These are phyloP conservation scores for Rissa tridactyla DNA, from an alignment of 2,113 vertebrate genomes.

Conservation along the genomic window DNA sequence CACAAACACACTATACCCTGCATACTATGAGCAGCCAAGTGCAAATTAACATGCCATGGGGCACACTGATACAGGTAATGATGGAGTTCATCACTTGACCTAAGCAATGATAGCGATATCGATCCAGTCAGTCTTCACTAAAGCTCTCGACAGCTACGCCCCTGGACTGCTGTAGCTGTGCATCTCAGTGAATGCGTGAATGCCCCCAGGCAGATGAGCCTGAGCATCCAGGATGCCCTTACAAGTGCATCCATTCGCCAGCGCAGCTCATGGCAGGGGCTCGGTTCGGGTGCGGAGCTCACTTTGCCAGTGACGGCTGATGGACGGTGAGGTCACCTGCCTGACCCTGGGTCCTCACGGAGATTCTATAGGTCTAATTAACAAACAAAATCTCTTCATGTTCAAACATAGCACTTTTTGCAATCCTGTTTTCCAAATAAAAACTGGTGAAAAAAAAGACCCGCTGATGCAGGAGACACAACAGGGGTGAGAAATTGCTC, in stretches of 20 bases:
- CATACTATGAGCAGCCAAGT: neutral
- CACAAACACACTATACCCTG: neutral
- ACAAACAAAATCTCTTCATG: neutral
- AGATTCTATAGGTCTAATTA: neutral
- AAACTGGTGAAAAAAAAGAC: neutral
- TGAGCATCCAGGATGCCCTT: neutral
- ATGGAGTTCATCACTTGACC: neutral
- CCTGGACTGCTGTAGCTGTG: neutral
- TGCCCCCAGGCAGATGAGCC: fast-evolving
- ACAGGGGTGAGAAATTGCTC: neutral
- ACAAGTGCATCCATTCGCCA: fast-evolving
- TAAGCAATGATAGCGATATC: neutral
- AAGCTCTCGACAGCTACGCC: neutral
- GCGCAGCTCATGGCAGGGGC: fast-evolving
- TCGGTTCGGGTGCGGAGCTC: neutral
- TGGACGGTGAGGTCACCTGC: fast-evolving
- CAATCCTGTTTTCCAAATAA: neutral
- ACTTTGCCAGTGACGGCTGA: neutral
- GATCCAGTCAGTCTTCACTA: neutral
- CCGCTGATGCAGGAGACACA: neutral
- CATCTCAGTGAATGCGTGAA: neutral
- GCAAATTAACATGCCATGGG: neutral
- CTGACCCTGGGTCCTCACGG: fast-evolving
- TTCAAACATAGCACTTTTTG: neutral
- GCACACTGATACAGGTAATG: neutral